phyloP scores from a whole-genome alignment of 2,888 invertebrate species.

The Mycalesis mineus region DNA sequence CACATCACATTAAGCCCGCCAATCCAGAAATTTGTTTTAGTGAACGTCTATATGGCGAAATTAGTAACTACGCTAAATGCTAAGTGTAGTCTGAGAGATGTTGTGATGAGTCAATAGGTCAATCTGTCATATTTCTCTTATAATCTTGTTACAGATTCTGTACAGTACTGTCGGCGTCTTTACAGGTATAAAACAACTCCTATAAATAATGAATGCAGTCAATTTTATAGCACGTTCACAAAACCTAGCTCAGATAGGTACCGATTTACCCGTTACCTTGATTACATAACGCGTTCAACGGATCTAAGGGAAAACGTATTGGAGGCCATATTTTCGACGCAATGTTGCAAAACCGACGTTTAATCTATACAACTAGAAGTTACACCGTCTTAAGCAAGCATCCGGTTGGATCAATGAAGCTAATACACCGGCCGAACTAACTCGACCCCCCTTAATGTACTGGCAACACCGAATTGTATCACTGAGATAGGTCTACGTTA shows the following conservation, averaged over 20 bases:
- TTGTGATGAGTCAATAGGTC: too few species aligned
- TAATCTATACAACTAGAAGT: conserved; percentile 35
- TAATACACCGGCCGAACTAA: conserved; percentile 59
- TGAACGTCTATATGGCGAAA: too few species aligned
- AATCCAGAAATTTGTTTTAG: too few species aligned
- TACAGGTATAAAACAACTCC: too few species aligned
- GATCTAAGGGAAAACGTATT: conserved; percentile 12
- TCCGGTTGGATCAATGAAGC: conserved; percentile 70
- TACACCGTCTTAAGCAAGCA: conserved; percentile 65
- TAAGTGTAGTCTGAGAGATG: too few species aligned
- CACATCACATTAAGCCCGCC: too few species aligned
- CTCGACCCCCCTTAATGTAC: conserved; percentile 40
- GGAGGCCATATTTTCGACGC: conserved; percentile 16
- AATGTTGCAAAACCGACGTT: conserved; percentile 35
- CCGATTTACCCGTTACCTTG: neutral
- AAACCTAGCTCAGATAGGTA: neutral
- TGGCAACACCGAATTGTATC: conserved; percentile 28
- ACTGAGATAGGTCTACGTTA: conserved; percentile 22
- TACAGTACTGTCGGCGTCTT: too few species aligned
- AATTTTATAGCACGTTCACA: neutral
- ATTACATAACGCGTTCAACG: conserved; percentile 11
- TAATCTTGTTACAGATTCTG: too few species aligned
- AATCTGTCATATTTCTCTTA: too few species aligned
- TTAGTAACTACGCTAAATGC: too few species aligned
- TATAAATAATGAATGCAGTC: neutral